phyloP scores from a whole-genome alignment of 2,113 vertebrate species.

The Pristiophorus japonicus region DNA sequence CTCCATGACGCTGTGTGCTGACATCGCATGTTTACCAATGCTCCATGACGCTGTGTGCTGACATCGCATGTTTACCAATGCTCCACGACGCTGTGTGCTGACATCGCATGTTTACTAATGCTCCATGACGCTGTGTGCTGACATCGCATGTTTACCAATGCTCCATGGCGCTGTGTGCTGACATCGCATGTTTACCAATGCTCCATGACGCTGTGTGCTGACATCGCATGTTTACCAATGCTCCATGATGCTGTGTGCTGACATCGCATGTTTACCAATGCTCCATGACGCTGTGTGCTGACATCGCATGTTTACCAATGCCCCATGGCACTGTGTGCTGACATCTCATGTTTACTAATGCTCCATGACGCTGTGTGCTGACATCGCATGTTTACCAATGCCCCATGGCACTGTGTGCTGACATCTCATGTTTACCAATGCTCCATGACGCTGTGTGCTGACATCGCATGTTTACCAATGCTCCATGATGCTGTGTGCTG shows the following conservation, averaged over 20 bases:
- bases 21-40: no score
- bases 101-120: neutral
- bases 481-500: neutral
- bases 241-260: neutral
- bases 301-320: no score
- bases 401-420: neutral
- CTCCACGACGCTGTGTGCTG: neutral
- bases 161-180: neutral
- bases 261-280: neutral
- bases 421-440: neutral
- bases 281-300: neutral
- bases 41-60: neutral
- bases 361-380: neutral
- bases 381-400: neutral
- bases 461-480: neutral
- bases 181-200: neutral
- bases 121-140: neutral
- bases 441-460: neutral
- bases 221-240: neutral
- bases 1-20: neutral
- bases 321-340: neutral
- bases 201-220: neutral
- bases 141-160: neutral
- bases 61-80: neutral
- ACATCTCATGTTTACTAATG: neutral